These are phyloP conservation scores for Ameiurus melas DNA, from an alignment of 2,113 vertebrate species.

Conservation along the genomic window DNA sequence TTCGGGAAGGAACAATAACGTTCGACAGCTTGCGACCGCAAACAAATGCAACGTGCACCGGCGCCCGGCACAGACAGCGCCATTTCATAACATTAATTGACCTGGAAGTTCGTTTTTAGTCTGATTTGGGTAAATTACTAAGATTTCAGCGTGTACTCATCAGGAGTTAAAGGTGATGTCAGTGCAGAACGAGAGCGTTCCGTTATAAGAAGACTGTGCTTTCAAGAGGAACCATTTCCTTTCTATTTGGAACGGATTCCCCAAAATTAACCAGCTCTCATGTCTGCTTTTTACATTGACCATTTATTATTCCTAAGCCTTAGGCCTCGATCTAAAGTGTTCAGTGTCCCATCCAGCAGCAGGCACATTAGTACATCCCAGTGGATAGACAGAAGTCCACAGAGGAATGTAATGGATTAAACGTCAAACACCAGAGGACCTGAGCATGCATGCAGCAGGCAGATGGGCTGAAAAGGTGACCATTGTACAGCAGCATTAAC, in stretches of 20 bases:
- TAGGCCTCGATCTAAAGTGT: constrained; percentile 41
- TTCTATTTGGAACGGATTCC: neutral
- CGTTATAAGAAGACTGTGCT: neutral
- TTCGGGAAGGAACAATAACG: constrained; percentile 2
- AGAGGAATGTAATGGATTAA: constrained; percentile 77
- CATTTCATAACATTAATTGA: constrained; percentile 9
- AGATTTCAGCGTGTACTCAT: neutral
- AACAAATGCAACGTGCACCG: constrained; percentile 25
- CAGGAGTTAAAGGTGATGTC: constrained; percentile 18
- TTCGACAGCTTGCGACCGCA: constrained; percentile 18
- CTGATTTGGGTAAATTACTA: constrained; percentile 9
- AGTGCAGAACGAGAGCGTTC: neutral
- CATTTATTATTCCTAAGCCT: constrained; percentile 8
- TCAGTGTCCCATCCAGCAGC: constrained; percentile 65
- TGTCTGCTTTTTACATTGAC: neutral
- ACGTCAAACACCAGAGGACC: constrained; percentile 72
- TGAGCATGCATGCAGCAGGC: constrained; percentile 52
- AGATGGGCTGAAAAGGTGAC: constrained; percentile 60
- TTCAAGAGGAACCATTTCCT: neutral
- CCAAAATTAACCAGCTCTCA: constrained; percentile 1
- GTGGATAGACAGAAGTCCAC: constrained; percentile 66
- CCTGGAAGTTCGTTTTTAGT: neutral
- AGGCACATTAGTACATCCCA: constrained; percentile 49
- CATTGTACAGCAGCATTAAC: constrained; percentile 57
- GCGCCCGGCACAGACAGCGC: constrained; percentile 50